Conservation (phyloP, 53 echinoderm and acorn worm species). For the Paracentrotus lividus region DNA sequence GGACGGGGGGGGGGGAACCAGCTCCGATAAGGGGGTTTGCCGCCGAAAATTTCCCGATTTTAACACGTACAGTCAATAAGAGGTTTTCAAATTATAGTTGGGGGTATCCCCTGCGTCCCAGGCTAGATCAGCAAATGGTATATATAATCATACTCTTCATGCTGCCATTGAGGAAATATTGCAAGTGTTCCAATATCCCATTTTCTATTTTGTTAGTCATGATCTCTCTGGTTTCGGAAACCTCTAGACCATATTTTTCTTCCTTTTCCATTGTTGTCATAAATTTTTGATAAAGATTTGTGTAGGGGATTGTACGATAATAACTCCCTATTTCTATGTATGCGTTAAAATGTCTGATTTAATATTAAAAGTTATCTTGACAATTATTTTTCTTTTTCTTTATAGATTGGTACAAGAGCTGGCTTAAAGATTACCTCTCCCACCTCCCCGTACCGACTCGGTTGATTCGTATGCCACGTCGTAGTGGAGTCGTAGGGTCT, state of each 20-base stretch:
- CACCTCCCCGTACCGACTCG: constrained; percentile 76
- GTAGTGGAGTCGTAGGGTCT: constrained; percentile 86
- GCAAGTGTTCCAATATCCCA: background rate
- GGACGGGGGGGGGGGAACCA: no score
- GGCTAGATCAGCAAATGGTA: no score
- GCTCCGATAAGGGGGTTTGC: no score
- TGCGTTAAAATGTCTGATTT: background rate
- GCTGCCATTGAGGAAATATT: background rate
- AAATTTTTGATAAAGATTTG: no score
- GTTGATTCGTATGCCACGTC: constrained; percentile 72
- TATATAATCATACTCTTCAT: background rate
- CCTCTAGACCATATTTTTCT: background rate
- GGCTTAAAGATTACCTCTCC: constrained; percentile 72
- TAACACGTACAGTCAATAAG: no score
- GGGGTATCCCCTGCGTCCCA: no score
- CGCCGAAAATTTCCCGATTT: no score
- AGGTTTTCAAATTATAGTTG: no score
- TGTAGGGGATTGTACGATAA: no score
- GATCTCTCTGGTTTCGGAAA: background rate
- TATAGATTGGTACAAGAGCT: constrained; percentile 73
- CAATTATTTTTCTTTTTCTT: background rate
- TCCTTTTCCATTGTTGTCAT: no score
- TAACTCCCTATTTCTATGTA: no score
- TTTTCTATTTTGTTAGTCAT: background rate
- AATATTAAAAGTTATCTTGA: background rate